Evolutionary conservation across 2,888 invertebrate species (phyloP).

Genomic region (Tinea trinotella): DNA sequence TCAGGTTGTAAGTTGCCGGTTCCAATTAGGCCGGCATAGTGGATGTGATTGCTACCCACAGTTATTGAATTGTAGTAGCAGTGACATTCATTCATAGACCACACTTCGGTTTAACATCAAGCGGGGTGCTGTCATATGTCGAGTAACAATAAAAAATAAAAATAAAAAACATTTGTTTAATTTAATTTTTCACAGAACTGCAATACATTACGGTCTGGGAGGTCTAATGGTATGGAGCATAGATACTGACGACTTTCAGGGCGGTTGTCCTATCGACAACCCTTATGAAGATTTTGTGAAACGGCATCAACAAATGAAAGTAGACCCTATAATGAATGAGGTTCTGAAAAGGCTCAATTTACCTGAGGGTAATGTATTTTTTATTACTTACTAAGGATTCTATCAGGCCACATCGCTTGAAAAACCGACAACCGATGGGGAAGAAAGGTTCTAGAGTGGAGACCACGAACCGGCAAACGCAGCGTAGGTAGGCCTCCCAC

Average conservation of each 20-base stretch:
- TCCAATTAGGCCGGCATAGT: too few species aligned
- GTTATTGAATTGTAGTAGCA: too few species aligned
- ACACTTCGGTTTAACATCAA: too few species aligned
- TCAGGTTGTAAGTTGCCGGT: too few species aligned
- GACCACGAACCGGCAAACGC: too few species aligned
- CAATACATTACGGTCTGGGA: slow-evolving; percentile 76
- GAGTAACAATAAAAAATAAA: not conserved
- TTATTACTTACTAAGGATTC: not conserved
- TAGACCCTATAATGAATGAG: slow-evolving; percentile 42
- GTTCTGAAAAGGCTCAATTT: slow-evolving; percentile 44
- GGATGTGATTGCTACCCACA: too few species aligned
- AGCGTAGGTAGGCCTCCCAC: too few species aligned
- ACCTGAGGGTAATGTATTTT: not conserved
- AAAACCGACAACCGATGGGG: too few species aligned
- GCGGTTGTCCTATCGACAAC: slow-evolving; percentile 73
- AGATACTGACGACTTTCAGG: slow-evolving; percentile 89
- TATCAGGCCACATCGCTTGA: not conserved
- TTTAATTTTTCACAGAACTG: slow-evolving; percentile 52
- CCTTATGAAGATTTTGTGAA: slow-evolving; percentile 61
- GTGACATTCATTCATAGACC: too few species aligned
- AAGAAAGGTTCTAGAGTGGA: too few species aligned
- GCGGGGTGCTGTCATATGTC: too few species aligned
- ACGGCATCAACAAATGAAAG: slow-evolving; percentile 36
- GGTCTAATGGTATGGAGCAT: slow-evolving; percentile 93
- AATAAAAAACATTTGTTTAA: not conserved